Base-by-base conservation (phyloP, 2,113 vertebrate genomes). In the Numenius arquata region DNA sequence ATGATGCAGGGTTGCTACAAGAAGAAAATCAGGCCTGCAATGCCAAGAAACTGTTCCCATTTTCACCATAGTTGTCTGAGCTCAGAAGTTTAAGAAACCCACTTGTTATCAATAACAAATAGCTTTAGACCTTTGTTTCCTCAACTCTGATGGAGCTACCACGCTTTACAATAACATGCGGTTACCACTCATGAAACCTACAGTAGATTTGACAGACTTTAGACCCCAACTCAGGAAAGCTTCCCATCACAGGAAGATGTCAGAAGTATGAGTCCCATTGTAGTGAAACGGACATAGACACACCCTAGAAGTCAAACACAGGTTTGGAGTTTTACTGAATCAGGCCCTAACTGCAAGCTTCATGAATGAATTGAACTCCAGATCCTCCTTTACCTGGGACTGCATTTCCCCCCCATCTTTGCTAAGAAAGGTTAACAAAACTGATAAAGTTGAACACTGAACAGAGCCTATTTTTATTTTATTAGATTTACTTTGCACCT, bases 401-500 rank as follows among this genome's bases (percentile, higher is more conserved):
- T 58, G 32, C 11, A 16, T 88, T 52, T n/a, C 2, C 2, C 50
- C 48, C 14, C 25, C 11, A 13, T 43, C 36, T 92, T 78, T 88
- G 29, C 59, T 77, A 45, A 85, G 86, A 88, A 95, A 91, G 62
- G 50, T 95, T 88, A 89, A 61, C 86, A 91, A 95, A 90, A 75
- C 53, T 82, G 96, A 96, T 95, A 97, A 88, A 96, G 59, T 78
- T 72, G 65, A 93, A 95, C 92, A 94, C 53, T 95, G 82, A 93
- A 70, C 89, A 95, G 94, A 84, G 56, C 73, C 81, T 86, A 30
- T 52, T 91, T 95, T 91, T 59, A 17, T 95, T 96, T 95, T 89
- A 94, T 96, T 96, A 95, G 78, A 77, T 97, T 96, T 97, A 91
- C 92, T 94, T 96, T 94, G 70, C 92, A 95, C 95, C 85, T 96